phyloP scores from a whole-genome alignment of 2,888 invertebrate species.

The Drosophila picticornis region DNA sequence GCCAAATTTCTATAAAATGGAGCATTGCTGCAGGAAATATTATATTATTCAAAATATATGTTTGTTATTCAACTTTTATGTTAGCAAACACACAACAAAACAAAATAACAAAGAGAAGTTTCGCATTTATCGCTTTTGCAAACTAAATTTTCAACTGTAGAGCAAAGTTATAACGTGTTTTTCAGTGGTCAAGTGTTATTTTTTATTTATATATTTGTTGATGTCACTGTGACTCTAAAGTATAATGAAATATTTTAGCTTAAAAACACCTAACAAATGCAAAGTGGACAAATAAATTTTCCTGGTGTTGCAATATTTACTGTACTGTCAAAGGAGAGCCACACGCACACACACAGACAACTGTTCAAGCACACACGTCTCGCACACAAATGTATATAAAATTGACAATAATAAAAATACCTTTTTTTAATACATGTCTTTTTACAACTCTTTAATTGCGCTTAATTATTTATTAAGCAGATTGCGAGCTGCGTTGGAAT shows the following conservation, averaged over 20 bases:
- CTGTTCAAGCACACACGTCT: slow-evolving; percentile 13
- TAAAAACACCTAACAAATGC: neutral
- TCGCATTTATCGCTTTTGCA: neutral
- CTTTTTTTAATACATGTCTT: slow-evolving; percentile 46
- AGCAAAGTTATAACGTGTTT: neutral
- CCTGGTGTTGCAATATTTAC: neutral
- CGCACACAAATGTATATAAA: slow-evolving; percentile 22
- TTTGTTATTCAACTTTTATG: neutral
- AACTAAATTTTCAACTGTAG: neutral
- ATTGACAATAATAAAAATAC: slow-evolving; percentile 53
- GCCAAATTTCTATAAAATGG: neutral
- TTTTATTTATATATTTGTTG: neutral
- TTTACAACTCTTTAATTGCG: slow-evolving; percentile 58
- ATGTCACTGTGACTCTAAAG: neutral
- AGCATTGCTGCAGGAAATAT: neutral
- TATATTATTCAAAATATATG: neutral
- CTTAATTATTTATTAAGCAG: slow-evolving; percentile 70
- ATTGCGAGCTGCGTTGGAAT: slow-evolving; percentile 53
- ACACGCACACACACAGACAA: neutral
- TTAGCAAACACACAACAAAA: neutral
- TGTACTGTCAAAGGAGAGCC: neutral
- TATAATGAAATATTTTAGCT: neutral
- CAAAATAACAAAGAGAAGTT: neutral
- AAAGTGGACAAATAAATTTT: neutral
- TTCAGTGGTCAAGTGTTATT: neutral